phyloP scores from a whole-genome alignment of 2,888 invertebrate genomes.

The Eupithecia centaureata region DNA sequence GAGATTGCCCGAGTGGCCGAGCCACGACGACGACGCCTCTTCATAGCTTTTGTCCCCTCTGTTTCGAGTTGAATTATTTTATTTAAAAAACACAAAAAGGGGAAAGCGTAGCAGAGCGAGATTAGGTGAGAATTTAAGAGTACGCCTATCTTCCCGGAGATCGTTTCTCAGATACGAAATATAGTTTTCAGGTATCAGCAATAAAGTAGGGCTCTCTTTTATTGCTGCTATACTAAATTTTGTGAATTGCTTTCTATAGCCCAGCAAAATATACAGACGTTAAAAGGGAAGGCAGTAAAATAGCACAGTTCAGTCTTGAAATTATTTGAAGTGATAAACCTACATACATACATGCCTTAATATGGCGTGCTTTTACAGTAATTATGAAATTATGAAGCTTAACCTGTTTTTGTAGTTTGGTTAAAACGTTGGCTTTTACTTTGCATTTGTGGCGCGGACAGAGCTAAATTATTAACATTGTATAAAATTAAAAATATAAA shows the following conservation, averaged over 20 bases:
- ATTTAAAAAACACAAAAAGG: slow-evolving; percentile 70
- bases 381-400: background rate
- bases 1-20: slow-evolving; percentile 63
- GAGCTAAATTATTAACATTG: background rate
- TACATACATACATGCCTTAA: background rate
- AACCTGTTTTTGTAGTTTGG: background rate
- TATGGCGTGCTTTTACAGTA: slow-evolving; percentile 5
- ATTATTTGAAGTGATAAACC: slow-evolving; percentile 16
- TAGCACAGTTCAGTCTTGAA: slow-evolving; percentile 35
- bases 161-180: slow-evolving; percentile 53
- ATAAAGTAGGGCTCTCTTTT: slow-evolving; percentile 50
- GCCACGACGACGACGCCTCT: slow-evolving; percentile 55
- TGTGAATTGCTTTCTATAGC: slow-evolving; percentile 42
- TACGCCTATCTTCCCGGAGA: slow-evolving; percentile 56
- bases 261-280: slow-evolving; percentile 41
- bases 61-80: slow-evolving; percentile 70
- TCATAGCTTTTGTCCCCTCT: slow-evolving; percentile 68
- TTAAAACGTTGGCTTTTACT: background rate
- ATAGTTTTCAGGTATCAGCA: slow-evolving; percentile 51
- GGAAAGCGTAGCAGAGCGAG: slow-evolving; percentile 56
- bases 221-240: slow-evolving; percentile 45
- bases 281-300: slow-evolving; percentile 33
- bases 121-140: slow-evolving; percentile 72
- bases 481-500: no score
- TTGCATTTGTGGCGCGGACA: background rate